Evolutionary conservation across 2,888 invertebrate genomes (phyloP), one percentile per base, ranked within the genome.

Genomic region (Synanthedon myopaeformis): DNA sequence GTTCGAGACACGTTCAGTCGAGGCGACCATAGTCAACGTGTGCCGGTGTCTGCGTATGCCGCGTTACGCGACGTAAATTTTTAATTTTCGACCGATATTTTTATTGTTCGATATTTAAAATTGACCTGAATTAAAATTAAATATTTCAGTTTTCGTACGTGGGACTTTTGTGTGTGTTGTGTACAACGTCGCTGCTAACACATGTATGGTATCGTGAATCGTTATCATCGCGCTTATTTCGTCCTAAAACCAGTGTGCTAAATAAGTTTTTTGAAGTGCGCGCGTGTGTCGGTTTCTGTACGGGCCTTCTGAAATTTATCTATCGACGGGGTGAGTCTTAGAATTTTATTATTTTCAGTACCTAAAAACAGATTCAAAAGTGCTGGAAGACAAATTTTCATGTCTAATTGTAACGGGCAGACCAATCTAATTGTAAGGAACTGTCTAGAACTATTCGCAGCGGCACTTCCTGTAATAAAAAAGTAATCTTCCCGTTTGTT

Each of bases 191-290:
- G 10, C 35, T 35, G 35, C 35, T 35, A 10, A 49, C 23, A 17
- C 12, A 49, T 49, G 49, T 17, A 17, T 49, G 49, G 49, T 49
- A 49, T 19, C 49, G 49, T 49, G 49, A 19, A 17, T 4, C 49
- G 49, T 49, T 13, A 45, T 45, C 45, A 23, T 17, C 60, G 58
- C 61, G 60, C 58, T 55, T 61, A 53, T 57, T 62, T 60, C 60
- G 65, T 59, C 61, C 59, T 66, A 66, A 59, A 60, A 59, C 67
- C 58, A 61, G 61, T 68, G 72, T 69, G 67, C 61, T 72, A 64
- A 55, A 41, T 51, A 55, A 76, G 80, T 79, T 82, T 75, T 73
- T 66, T 78, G 77, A 80, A 80, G 82, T 82, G 79, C 68, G 67
- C 72, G 70, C 70, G 67, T 66, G 72, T 66, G 66, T 66, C 63